phyloP scores from a whole-genome alignment of 2,113 vertebrate species.

The Nerophis lumbriciformis region DNA sequence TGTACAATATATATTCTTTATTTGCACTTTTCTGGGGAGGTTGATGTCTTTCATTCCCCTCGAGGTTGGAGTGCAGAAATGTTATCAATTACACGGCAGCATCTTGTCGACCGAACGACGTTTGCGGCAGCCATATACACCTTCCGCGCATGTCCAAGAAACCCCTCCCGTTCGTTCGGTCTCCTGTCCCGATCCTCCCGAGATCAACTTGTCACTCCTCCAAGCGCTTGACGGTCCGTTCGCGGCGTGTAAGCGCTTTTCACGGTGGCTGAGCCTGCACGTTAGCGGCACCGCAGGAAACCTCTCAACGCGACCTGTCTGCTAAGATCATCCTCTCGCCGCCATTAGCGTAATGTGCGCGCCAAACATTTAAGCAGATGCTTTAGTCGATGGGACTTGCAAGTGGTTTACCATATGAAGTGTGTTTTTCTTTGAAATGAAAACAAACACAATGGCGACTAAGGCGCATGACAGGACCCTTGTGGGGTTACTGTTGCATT shows the following conservation, averaged over 20 bases:
- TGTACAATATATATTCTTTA: no score
- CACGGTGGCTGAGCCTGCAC: constrained; percentile 55
- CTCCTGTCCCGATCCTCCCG: constrained; percentile 19
- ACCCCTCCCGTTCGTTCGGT: constrained; percentile 12
- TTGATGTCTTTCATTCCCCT: constrained; percentile 16
- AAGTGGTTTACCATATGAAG: constrained; percentile 20
- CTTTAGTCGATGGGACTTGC: constrained; percentile 4
- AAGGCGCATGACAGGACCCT: background rate
- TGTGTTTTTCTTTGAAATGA: constrained; percentile 6
- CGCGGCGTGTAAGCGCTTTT: constrained; percentile 43
- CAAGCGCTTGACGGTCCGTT: constrained; percentile 37
- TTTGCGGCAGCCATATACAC: constrained; percentile 16
- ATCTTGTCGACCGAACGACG: constrained; percentile 16
- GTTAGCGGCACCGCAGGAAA: constrained; percentile 59
- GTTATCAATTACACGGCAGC: constrained; percentile 50
- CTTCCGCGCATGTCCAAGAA: constrained; percentile 4
- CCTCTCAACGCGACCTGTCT: constrained; percentile 38
- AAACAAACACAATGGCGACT: background rate
- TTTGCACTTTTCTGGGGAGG: background rate
- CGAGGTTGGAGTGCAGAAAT: constrained; percentile 36
- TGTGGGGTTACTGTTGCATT: background rate
- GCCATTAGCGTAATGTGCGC: constrained; percentile 48
- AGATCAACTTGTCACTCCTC: constrained; percentile 52
- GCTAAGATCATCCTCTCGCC: constrained; percentile 42
- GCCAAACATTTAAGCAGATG: constrained; percentile 46